phyloP scores from a whole-genome alignment of 2,797 vertebrate genomes.

The Squalus acanthias region DNA sequence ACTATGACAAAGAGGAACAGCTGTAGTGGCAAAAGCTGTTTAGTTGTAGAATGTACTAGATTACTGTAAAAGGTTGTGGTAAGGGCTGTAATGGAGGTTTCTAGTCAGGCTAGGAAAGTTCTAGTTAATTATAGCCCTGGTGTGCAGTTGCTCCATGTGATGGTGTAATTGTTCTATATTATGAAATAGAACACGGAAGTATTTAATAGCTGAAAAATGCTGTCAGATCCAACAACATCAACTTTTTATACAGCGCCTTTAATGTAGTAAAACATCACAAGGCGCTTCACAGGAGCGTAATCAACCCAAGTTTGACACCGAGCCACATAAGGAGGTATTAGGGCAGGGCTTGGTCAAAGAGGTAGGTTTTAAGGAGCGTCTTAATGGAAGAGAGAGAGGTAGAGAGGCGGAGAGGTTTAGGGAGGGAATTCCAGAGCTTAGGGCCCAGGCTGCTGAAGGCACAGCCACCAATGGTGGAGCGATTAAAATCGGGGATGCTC shows the following conservation, averaged over 20 bases:
- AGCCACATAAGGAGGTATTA: background rate
- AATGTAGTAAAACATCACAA: background rate
- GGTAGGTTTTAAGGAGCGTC: background rate
- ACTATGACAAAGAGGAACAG: background rate
- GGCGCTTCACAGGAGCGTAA: background rate
- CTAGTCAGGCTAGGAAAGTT: background rate
- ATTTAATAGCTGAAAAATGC: background rate
- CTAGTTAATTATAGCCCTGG: background rate
- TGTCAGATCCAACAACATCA: background rate
- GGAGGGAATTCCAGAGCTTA: background rate
- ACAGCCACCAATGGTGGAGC: no score
- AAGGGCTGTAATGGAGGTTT: background rate
- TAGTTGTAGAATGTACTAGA: background rate
- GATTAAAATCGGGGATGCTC: no score
- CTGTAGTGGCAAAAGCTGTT: background rate
- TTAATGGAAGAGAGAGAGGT: background rate
- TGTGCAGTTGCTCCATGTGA: background rate
- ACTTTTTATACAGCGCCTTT: background rate
- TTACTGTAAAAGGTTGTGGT: background rate
- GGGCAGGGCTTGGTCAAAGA: background rate
- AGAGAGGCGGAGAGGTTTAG: background rate
- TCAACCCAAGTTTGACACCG: background rate
- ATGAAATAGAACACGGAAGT: background rate
- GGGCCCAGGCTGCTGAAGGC: background rate
- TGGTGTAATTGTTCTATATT: conserved; percentile 8